Base-by-base conservation (phyloP, 2,113 vertebrate genomes). In the Passer domesticus region DNA sequence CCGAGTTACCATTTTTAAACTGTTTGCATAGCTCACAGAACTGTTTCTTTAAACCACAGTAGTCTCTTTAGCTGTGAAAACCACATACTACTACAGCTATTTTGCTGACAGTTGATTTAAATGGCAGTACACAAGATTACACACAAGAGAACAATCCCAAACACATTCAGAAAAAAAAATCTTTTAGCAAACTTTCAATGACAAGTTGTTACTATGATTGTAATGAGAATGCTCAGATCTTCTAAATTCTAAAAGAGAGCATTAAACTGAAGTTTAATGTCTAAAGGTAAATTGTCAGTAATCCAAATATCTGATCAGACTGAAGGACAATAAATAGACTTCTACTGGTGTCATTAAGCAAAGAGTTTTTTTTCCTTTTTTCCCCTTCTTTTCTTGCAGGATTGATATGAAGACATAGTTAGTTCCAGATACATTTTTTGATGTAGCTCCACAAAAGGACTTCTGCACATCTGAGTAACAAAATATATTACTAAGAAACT, bases 281-380 rank as follows among this genome's bases (percentile, higher is more conserved):
- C 68, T 28, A 56, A 75, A 52, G 27, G 16, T 44, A 89, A 80
- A 82, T 49, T 27, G 75, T 33, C 25, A 80, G 14, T 91, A 87
- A 76, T 41, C 11, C 6, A 10, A 63, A 30, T n/a, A 78, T 33
- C 20, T 87, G 14, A 75, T 60, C 3, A 19, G 11, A 72, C 16
- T 60, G 41, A 91, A 89, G 82, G 31, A 10, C 11, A 84, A 52
- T 23, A 67, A 75, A 85, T 28, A 55, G 24, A 46, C 13, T 68
- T 49, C 15, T 66, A 33, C 4, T 56, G 55, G 13, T 69, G 27
- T 80, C 28, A 69, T 33, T 69, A 86, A 69, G 20, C 19, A 73
- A 67, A 56, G 1, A 0, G 0, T 3, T 27, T 69, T 59, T 59
- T 25, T 10, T 7, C 0, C 2, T 1, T 6, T 11, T 24, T 39